Percentiles rank a stretch among this genome's conserved stretches.
These are phyloP conservation scores for Nemopilema nomurai DNA, from an alignment of 30 jellyfish, hydroid and myxozoan genomes.

Conservation along the genomic window DNA sequence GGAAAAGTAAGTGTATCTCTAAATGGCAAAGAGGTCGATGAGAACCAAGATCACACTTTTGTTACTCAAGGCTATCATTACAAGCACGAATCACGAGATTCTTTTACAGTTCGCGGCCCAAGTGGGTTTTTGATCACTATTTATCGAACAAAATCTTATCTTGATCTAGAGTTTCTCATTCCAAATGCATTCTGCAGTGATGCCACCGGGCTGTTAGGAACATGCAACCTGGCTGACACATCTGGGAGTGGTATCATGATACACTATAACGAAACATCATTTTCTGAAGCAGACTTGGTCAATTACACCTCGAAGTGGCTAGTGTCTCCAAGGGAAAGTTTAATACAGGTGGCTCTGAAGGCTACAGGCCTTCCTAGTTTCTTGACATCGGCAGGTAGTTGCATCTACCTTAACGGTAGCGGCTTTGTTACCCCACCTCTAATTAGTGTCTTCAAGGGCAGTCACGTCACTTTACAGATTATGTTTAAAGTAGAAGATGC, in stretches of 20 bases:
- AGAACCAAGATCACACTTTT: conserved; percentile 10
- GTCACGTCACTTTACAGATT: conserved; percentile 32
- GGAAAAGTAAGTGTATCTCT: conserved; percentile 33
- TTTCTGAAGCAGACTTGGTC: conserved; percentile 14
- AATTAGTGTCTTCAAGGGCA: conserved; percentile 28
- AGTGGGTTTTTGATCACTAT: conserved; percentile 27
- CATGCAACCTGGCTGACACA: conserved; percentile 15
- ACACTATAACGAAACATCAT: conserved; percentile 17
- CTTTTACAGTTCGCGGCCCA: conserved; percentile 20
- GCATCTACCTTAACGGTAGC: conserved; percentile 24
- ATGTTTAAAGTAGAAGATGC: conserved; percentile 51
- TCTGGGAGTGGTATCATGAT: not conserved
- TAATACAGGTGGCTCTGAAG: conserved; percentile 35
- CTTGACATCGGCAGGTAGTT: conserved; percentile 49
- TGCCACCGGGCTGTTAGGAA: conserved; percentile 46
- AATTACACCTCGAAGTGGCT: conserved; percentile 39
- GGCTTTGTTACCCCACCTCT: conserved; percentile 55
- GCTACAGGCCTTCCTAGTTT: conserved; percentile 41
- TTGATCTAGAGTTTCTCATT: conserved; percentile 33
- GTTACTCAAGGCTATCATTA: conserved; percentile 11
- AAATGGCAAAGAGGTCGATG: conserved; percentile 34
- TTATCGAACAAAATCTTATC: conserved; percentile 1
- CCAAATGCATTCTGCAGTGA: conserved; percentile 31
- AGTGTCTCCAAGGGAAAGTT: conserved; percentile 11
- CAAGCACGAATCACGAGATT: conserved; percentile 16